Percentiles rank a stretch among this genome's conserved stretches.
Evolutionary conservation across 2,888 invertebrate species (phyloP).

Genomic region (Chydorus sphaericus): DNA sequence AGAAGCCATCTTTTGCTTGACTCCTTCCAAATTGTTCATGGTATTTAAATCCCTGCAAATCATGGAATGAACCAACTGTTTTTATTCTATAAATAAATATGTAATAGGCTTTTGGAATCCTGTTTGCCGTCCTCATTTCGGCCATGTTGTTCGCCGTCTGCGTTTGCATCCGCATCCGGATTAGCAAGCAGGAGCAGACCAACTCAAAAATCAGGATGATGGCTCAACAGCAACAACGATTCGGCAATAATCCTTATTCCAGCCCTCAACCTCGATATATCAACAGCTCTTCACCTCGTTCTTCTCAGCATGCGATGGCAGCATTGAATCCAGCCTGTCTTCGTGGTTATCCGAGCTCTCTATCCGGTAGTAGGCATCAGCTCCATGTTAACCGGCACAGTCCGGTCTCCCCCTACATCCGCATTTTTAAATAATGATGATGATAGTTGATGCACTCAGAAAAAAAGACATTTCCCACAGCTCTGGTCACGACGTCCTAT

Average conservation of each 20-base stretch:
- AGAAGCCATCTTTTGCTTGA: slow-evolving; percentile 46
- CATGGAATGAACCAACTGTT: too few species aligned
- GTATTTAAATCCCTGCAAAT: too few species aligned
- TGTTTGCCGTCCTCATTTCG: slow-evolving; percentile 53
- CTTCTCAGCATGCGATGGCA: background rate
- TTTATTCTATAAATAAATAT: too few species aligned
- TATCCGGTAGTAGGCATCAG: background rate
- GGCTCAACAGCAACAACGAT: background rate
- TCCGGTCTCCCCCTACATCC: slow-evolving; percentile 8
- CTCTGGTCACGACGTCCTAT: background rate
- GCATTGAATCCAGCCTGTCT: background rate
- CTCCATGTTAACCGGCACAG: slow-evolving; percentile 6
- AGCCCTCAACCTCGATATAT: background rate
- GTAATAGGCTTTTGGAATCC: slow-evolving; percentile 44
- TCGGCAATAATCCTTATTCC: background rate
- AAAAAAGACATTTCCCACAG: background rate
- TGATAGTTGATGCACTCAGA: too few species aligned
- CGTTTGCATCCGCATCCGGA: slow-evolving; percentile 18
- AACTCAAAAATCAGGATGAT: background rate
- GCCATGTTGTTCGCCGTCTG: slow-evolving; percentile 36
- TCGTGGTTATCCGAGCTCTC: background rate
- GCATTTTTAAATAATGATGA: slow-evolving; percentile 2
- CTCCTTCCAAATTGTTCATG: slow-evolving; percentile 58
- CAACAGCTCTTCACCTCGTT: background rate
- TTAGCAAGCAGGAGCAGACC: background rate